phyloP scores from a whole-genome alignment of 2,113 vertebrate species.

The Rhinichthys klamathensis region DNA sequence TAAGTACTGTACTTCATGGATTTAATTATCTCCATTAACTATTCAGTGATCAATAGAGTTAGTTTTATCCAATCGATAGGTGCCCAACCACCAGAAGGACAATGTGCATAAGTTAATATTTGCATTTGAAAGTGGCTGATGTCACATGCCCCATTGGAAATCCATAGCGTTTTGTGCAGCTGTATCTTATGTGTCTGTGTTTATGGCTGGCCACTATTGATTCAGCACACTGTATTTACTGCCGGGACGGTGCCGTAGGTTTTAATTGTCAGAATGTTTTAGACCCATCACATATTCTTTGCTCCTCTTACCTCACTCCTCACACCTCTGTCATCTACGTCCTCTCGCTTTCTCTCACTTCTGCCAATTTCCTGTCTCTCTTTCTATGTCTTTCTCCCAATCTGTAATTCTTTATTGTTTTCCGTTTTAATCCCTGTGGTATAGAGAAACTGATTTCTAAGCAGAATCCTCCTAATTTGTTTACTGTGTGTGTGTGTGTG shows the following conservation, averaged over 20 bases:
- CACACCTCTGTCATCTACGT: slow-evolving; percentile 45
- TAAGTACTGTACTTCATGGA: slow-evolving; percentile 76
- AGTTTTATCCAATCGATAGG: slow-evolving; percentile 81
- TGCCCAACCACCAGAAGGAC: slow-evolving; percentile 75
- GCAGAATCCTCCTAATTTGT: slow-evolving; percentile 67
- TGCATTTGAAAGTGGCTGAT: slow-evolving; percentile 81
- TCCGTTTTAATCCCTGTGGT: background rate
- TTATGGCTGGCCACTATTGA: slow-evolving; percentile 82
- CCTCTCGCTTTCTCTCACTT: slow-evolving; percentile 14
- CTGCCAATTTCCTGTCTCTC: slow-evolving; percentile 46
- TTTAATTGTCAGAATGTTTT: slow-evolving; percentile 81
- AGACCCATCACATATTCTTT: slow-evolving; percentile 39
- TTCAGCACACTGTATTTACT: slow-evolving; percentile 79
- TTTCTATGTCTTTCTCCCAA: slow-evolving; percentile 5
- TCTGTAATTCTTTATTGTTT: slow-evolving; percentile 30
- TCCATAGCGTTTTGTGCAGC: slow-evolving; percentile 82
- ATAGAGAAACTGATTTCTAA: slow-evolving; percentile 69
- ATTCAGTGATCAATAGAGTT: slow-evolving; percentile 84
- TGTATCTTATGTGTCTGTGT: slow-evolving; percentile 82
- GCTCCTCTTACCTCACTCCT: slow-evolving; percentile 52
- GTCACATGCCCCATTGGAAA: slow-evolving; percentile 80
- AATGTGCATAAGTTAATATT: slow-evolving; percentile 83
- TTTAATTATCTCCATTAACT: slow-evolving; percentile 84
- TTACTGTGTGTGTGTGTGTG: slow-evolving; percentile 68
- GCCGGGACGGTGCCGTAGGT: slow-evolving; percentile 74